Conservation (phyloP, 2,797 vertebrate genomes). For the Acanthopagrus latus region DNA sequence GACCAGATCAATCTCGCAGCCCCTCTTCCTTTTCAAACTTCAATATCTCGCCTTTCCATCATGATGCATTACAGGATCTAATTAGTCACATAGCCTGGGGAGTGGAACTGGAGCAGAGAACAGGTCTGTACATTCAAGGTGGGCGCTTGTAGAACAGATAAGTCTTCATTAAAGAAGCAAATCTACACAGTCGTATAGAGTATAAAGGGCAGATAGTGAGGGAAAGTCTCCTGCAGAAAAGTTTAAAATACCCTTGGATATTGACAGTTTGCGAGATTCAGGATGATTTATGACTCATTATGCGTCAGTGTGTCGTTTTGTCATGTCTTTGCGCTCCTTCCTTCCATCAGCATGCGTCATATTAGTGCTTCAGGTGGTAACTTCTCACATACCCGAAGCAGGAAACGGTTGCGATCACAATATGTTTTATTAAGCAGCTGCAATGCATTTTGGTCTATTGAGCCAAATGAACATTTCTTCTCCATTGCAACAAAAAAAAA, state of each 20-base stretch:
- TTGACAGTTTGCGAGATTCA: conserved; percentile 7
- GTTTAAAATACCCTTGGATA: background rate
- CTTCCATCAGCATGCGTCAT: background rate
- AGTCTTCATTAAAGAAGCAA: conserved; percentile 53
- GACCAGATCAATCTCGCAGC: conserved; percentile 74
- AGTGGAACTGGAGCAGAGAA: conserved; percentile 41
- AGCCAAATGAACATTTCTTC: background rate
- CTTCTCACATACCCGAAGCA: background rate
- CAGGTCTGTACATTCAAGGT: conserved; percentile 51
- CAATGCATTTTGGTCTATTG: conserved; percentile 5
- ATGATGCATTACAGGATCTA: conserved; percentile 67
- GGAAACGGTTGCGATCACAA: background rate
- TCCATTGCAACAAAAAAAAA: background rate
- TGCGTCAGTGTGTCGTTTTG: background rate
- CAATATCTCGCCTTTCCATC: conserved; percentile 69
- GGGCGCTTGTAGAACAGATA: conserved; percentile 38
- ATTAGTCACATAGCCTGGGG: conserved; percentile 65
- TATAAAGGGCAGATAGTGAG: conserved; percentile 1
- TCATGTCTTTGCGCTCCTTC: background rate
- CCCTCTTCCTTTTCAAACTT: conserved; percentile 64
- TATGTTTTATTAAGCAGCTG: background rate
- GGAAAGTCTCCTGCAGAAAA: background rate
- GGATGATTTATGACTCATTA: background rate
- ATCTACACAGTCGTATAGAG: conserved; percentile 1
- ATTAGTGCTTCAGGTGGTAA: background rate